Percentiles rank a stretch among this genome's conserved stretches.
Evolutionary conservation across 2,888 invertebrate genomes (phyloP).

Genomic region (Sthenelais limicola): DNA sequence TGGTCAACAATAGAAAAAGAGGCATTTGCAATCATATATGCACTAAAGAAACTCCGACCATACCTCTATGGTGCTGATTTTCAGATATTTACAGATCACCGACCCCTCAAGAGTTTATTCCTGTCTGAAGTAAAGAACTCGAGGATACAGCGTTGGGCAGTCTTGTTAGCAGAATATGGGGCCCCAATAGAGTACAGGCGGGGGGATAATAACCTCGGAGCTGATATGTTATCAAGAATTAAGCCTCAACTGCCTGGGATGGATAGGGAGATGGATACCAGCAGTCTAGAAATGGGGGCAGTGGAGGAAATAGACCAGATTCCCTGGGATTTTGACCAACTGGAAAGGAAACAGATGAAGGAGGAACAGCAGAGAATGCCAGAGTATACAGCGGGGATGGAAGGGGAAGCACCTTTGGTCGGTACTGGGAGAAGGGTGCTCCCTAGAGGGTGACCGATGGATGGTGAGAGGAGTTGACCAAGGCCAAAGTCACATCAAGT

Average conservation of each 20-base stretch:
- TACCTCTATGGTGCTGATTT: constrained; percentile 34
- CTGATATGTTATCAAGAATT: constrained; percentile 29
- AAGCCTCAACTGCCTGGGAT: too few relatives aligned
- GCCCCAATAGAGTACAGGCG: constrained; percentile 12
- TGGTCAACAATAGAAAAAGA: constrained; percentile 27
- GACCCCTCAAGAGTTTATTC: constrained; percentile 32
- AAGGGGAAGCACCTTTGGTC: too few relatives aligned
- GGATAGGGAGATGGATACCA: too few relatives aligned
- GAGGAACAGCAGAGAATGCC: not conserved
- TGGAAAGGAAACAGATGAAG: not conserved
- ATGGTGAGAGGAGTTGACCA: too few relatives aligned
- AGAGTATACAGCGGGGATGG: not conserved
- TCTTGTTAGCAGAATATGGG: constrained; percentile 31
- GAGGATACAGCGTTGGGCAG: constrained; percentile 32
- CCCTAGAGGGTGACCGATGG: too few relatives aligned
- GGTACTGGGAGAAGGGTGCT: too few relatives aligned
- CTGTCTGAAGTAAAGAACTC: constrained; percentile 16
- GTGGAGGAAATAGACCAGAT: not conserved
- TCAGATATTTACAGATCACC: constrained; percentile 21
- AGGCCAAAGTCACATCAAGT: too few relatives aligned
- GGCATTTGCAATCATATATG: constrained; percentile 34
- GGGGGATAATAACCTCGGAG: not conserved
- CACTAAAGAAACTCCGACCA: constrained; percentile 23
- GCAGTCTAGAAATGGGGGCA: not conserved
- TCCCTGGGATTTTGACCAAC: not conserved